Evolutionary conservation across 2,113 vertebrate genomes (phyloP).

Genomic region (Eupsittula cactorum): DNA sequence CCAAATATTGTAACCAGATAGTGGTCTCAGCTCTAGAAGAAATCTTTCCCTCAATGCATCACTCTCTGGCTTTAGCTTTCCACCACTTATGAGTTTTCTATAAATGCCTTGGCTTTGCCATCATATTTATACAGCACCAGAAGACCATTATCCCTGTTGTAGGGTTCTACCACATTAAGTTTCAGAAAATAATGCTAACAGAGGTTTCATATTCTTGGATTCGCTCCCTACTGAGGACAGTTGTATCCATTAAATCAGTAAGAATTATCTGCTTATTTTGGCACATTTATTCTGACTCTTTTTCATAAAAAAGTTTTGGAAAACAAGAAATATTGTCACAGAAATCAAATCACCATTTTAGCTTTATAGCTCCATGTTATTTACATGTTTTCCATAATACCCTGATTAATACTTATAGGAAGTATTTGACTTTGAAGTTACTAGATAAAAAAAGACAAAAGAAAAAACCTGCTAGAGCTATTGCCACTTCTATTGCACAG

Average conservation of each 20-base stretch:
- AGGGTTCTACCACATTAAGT: neutral
- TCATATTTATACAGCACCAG: neutral
- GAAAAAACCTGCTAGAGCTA: neutral
- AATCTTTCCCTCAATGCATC: conserved; percentile 55
- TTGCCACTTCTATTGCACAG: neutral
- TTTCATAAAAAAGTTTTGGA: neutral
- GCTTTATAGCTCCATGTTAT: neutral
- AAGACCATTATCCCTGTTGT: neutral
- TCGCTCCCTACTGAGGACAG: neutral
- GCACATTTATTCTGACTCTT: neutral
- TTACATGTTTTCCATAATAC: neutral
- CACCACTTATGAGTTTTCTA: neutral
- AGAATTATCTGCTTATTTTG: neutral
- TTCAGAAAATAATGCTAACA: neutral
- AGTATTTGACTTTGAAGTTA: neutral
- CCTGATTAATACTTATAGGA: neutral
- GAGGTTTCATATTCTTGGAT: neutral
- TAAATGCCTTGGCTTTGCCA: neutral
- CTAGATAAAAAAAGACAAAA: neutral
- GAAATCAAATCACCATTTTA: neutral
- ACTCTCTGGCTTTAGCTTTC: conserved; percentile 32
- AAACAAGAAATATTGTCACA: neutral
- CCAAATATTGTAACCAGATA: conserved; percentile 53
- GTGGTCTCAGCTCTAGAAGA: conserved; percentile 28
- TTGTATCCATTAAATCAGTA: neutral